Conservation (phyloP, 2,888 invertebrate genomes). For the Chydorus sphaericus region DNA sequence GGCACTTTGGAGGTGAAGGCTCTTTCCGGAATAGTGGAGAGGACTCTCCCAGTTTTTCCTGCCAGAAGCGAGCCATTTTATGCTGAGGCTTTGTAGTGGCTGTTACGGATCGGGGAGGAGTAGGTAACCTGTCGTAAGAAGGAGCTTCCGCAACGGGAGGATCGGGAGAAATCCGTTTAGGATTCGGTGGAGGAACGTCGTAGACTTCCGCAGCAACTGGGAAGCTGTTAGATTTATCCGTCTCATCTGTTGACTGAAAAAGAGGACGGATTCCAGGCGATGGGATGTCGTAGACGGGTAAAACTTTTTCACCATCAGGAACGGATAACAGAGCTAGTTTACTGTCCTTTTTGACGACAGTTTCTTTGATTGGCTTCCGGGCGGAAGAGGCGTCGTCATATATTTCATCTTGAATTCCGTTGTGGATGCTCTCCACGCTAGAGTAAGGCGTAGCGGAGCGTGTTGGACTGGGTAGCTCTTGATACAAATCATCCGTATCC, state of each 20-base stretch:
- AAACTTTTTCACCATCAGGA: background rate
- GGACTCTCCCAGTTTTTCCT: background rate
- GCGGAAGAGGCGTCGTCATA: background rate
- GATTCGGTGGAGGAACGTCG: background rate
- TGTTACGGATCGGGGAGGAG: background rate
- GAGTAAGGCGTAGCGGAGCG: background rate
- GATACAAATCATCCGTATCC: background rate
- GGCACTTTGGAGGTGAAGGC: background rate
- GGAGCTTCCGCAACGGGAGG: background rate
- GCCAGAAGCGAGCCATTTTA: slow-evolving; percentile 6
- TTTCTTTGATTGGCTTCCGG: background rate
- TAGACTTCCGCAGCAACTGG: background rate
- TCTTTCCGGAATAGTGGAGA: background rate
- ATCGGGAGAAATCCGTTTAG: background rate
- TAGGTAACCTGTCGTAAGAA: background rate
- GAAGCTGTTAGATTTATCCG: background rate
- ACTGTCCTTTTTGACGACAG: background rate
- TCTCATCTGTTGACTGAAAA: background rate
- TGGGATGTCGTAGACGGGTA: background rate
- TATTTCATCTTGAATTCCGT: background rate
- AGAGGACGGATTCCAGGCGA: slow-evolving; percentile 2
- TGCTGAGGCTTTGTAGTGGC: background rate
- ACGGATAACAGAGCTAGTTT: too few relatives aligned
- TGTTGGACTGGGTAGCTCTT: background rate
- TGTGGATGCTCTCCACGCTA: background rate